These are phyloP conservation scores for Ormia ochracea DNA, from an alignment of 2,888 invertebrate genomes.

Conservation along the genomic window DNA sequence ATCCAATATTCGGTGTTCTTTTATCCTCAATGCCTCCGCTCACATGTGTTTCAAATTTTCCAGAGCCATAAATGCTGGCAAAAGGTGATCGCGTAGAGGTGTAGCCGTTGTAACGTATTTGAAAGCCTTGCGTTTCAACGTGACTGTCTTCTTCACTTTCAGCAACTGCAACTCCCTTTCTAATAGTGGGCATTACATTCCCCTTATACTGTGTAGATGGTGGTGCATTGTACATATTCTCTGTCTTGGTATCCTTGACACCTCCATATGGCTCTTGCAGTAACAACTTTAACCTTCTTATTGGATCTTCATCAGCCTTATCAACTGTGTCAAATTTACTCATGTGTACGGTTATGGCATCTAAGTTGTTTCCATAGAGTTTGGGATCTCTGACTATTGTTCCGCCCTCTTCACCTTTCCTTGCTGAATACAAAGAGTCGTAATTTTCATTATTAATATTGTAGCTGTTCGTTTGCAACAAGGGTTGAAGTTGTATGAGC, in stretches of 20 bases:
- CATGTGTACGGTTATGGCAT: constrained; percentile 75
- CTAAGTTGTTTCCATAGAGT: constrained; percentile 48
- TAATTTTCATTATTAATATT: constrained; percentile 16
- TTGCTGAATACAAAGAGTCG: constrained; percentile 1
- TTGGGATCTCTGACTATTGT: constrained; percentile 63
- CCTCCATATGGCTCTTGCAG: constrained; percentile 71
- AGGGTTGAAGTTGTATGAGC: constrained; percentile 71
- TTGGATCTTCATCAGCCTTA: constrained; percentile 75
- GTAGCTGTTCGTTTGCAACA: constrained; percentile 61
- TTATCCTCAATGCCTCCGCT: neutral
- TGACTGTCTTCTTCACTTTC: neutral
- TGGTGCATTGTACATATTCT: constrained; percentile 76
- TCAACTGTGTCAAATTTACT: constrained; percentile 75
- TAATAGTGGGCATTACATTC: constrained; percentile 12
- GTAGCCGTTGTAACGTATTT: constrained; percentile 43
- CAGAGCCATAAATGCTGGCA: constrained; percentile 32
- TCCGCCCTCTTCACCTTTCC: constrained; percentile 28
- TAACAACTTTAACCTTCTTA: constrained; percentile 73
- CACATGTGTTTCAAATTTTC: constrained; percentile 20
- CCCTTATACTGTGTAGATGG: constrained; percentile 68
- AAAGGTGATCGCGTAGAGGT: constrained; percentile 31
- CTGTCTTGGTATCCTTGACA: constrained; percentile 63
- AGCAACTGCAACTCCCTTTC: neutral
- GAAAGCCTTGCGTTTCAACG: constrained; percentile 31
- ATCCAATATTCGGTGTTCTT: neutral